A percentile compares a stretch with the other conserved stretches of the same genome.
These are phyloP conservation scores for Corvus hawaiiensis DNA, from an alignment of 2,113 vertebrate species.

Conservation along the genomic window DNA sequence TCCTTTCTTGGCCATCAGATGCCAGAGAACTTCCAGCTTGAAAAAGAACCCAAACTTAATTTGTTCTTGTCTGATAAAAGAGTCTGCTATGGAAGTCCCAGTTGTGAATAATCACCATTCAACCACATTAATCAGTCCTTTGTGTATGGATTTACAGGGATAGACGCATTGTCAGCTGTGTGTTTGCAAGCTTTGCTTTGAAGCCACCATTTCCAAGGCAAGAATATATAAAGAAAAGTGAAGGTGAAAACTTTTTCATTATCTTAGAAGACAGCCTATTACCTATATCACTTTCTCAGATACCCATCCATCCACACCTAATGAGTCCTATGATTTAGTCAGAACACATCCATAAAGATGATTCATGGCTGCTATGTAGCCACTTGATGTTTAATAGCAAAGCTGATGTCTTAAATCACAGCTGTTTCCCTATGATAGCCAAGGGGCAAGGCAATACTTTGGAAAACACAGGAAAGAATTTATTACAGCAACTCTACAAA, in stretches of 20 bases:
- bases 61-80: neutral
- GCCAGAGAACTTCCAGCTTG: neutral
- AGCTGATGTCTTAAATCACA: constrained; percentile 66
- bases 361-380: constrained; percentile 59
- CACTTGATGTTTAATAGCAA: constrained; percentile 58
- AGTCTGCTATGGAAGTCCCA: neutral
- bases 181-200: neutral
- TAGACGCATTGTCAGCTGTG: neutral
- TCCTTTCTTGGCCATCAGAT: neutral
- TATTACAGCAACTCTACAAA: constrained; percentile 15
- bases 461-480: constrained; percentile 48
- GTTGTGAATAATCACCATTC: neutral
- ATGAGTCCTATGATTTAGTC: constrained; percentile 49
- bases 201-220: neutral
- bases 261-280: constrained; percentile 25
- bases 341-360: constrained; percentile 62
- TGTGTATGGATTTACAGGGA: neutral
- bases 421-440: constrained; percentile 60
- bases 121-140: neutral
- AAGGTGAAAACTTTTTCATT: constrained; percentile 38
- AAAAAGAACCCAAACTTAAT: neutral
- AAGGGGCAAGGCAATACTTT: constrained; percentile 56
- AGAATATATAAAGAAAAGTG: neutral
- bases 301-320: constrained; percentile 56
- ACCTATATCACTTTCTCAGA: constrained; percentile 11